phyloP scores from a whole-genome alignment of 2,113 vertebrate species.

The Corythaeola cristata region DNA sequence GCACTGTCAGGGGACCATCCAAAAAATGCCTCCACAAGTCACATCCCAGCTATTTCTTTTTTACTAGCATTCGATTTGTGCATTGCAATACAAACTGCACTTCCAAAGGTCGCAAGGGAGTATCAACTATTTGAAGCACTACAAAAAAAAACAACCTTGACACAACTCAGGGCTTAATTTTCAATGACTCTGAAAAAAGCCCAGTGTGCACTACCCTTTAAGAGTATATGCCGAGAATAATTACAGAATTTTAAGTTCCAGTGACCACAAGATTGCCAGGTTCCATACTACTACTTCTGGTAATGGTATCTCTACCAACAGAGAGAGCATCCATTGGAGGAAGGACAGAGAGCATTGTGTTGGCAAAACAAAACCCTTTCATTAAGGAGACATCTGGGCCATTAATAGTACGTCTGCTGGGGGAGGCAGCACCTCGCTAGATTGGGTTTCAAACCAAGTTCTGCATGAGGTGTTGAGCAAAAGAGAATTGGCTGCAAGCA shows the following conservation, averaged over 20 bases:
- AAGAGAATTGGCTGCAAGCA: not conserved
- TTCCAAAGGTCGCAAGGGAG: not conserved
- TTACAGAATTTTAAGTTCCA: not conserved
- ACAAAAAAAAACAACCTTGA: not conserved
- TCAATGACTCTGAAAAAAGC: not conserved
- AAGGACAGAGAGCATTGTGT: not conserved
- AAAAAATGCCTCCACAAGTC: conserved; percentile 2
- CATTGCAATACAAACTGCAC: not conserved
- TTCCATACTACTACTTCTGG: not conserved
- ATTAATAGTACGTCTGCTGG: not conserved
- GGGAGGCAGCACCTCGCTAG: not conserved
- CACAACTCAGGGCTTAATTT: not conserved
- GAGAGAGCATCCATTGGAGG: not conserved
- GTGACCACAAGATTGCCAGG: not conserved
- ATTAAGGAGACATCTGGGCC: conserved; percentile 5
- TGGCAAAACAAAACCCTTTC: conserved; percentile 31
- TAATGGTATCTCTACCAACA: not conserved
- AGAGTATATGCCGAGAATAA: not conserved
- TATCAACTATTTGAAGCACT: not conserved
- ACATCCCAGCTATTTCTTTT: not conserved
- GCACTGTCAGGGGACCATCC: not conserved
- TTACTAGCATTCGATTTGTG: not conserved
- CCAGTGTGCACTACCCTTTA: not conserved
- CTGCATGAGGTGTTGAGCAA: conserved; percentile 39
- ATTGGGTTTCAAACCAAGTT: conserved; percentile 51